Base-by-base conservation (phyloP, 2,113 vertebrate species). In the Pristiophorus japonicus region DNA sequence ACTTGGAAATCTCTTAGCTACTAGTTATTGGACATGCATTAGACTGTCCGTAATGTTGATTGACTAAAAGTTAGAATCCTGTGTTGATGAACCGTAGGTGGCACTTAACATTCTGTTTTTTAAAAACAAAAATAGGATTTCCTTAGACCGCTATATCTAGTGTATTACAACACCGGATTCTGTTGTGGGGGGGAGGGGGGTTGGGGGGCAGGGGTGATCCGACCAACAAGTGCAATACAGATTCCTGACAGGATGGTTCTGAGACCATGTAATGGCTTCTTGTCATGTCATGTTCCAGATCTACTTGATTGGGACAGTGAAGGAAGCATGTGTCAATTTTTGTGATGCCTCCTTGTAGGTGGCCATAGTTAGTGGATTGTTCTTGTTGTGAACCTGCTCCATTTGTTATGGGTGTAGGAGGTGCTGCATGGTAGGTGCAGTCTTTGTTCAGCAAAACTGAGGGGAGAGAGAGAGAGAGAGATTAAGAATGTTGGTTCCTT, bases 21-120 rank as follows among this genome's bases (percentile, higher is more conserved):
- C 65, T 70, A 70, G 93, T 67, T 94, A 34, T 51, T 94, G 45
- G 42, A 47, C 42, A 30, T 34, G 27, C 42, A 47, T 70, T 51
- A 70, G 38, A 70, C 24, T 94, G 93, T 70, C 66, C 3, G 42
- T 67, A 51, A 47, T 45, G 62, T 70, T 67, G 66, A 94, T 73
- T 94, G 93, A 45, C 66, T 30, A 51, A 73, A 67, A 70, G 66
- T 67, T 94, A 94, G 93, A 67, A 94, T 94, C 66, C 65, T 30
- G n/a, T 94, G 65, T 73, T 47, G 92, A n/a, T 66, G 66, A 73
- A 51, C 66, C 6, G 42, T 67, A 47, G 45, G 24, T 70, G 65
- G 30, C 59, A 16, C 34, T 65, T 38, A 63, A n/a, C n/a, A 7
- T 38, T 65, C 34, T 92, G 59, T n/a, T 91, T 63, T 92, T 16